Evolutionary conservation across 2,797 vertebrate species (phyloP).

Genomic region (Cichlasoma orientale): DNA sequence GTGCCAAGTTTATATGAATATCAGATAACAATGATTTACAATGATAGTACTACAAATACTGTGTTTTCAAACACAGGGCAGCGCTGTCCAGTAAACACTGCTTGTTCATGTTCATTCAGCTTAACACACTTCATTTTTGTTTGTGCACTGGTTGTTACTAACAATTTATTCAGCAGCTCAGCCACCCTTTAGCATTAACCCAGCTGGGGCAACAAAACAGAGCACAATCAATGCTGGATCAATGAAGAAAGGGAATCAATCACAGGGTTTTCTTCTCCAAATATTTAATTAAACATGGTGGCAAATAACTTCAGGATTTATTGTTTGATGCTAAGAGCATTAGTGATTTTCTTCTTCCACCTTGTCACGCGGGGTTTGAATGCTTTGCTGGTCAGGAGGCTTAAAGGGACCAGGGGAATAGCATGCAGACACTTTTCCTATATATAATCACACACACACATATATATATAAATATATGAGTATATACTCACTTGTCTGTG

Average conservation of each 20-base stretch:
- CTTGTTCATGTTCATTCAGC: background rate
- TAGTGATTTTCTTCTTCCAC: slow-evolving; percentile 91
- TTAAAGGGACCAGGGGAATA: slow-evolving; percentile 90
- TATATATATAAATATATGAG: slow-evolving; percentile 87
- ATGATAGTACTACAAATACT: background rate
- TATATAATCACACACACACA: slow-evolving; percentile 88
- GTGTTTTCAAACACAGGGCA: background rate
- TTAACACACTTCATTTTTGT: slow-evolving; percentile 64
- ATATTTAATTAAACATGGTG: slow-evolving; percentile 95
- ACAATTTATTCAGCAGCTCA: slow-evolving; percentile 80
- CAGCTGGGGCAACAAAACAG: slow-evolving; percentile 85
- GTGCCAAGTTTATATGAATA: background rate
- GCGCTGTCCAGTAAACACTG: slow-evolving; percentile 1
- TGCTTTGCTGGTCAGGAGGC: slow-evolving; percentile 83
- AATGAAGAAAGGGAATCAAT: slow-evolving; percentile 89
- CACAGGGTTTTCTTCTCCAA: slow-evolving; percentile 90
- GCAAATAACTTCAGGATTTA: slow-evolving; percentile 92
- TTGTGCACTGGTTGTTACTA: slow-evolving; percentile 75
- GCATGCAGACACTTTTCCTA: slow-evolving; percentile 89
- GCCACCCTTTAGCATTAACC: slow-evolving; percentile 87
- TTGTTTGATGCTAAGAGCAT: slow-evolving; percentile 93
- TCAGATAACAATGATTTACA: background rate
- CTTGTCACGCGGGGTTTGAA: slow-evolving; percentile 84
- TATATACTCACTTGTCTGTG: slow-evolving; percentile 87
- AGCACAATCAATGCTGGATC: slow-evolving; percentile 87